Evolutionary conservation across 2,113 vertebrate species (phyloP), one percentile per base, ranked within the genome.

Genomic region (Copsychus sechellarum): DNA sequence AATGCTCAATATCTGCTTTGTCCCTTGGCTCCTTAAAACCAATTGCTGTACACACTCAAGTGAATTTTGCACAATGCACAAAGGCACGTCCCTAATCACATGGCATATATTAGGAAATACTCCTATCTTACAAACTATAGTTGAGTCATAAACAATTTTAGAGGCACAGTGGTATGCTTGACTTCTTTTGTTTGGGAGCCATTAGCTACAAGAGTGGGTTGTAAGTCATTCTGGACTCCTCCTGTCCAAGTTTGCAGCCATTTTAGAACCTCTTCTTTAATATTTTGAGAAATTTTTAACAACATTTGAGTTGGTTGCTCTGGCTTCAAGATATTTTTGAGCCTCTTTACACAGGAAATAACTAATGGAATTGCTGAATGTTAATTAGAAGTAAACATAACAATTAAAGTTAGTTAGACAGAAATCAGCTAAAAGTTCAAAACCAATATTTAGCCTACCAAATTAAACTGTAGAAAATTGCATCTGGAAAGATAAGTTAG

Each of bases 351-450:
- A 10, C 53, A 84, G 50, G 25, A 43, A 86, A 38, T 26, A 64
- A 77, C 48, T 81, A 25, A 17, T 14, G 25, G 19, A 57, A 71
- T 45, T 84, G 64, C 47, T 81, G 69, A 88, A 71, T 54, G 51
- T 60, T 74, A 83, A n/a, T 92, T 90, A 90, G 70, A 67, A 89
- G n/a, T 58, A 86, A 92, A 88, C 40, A 79, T 79, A 76, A 48
- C 31, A 86, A 86, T 94, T 95, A 97, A 90, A 96, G 36, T 83
- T 78, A 72, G 64, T 78, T 93, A 94, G 76, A 80, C 48, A 91
- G 80, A 92, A 92, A 88, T 86, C 73, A 91, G 29, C 74, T 86
- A 36, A 58, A 85, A 90, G 64, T 92, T 95, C 90, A 95, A 94
- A 96, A 21, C 0, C 26, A 67, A 26, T 53, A 93, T 67, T 90